phyloP scores from a whole-genome alignment of 2,888 invertebrate genomes.

The Clivina fossor region DNA sequence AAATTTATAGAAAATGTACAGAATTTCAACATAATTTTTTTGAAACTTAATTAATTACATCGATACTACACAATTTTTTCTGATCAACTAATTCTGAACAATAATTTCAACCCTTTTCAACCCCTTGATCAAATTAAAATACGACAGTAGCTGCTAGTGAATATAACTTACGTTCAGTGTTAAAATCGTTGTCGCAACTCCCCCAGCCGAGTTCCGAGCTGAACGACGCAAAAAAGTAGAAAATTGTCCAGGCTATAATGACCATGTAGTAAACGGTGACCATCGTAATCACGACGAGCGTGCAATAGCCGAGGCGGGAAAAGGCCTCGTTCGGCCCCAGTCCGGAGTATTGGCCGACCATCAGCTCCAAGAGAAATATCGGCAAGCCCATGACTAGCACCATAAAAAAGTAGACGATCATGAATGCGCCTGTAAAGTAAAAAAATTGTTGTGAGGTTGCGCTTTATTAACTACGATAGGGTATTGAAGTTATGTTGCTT shows the following conservation, averaged over 20 bases:
- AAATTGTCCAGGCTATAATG: slow-evolving; percentile 75
- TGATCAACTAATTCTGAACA: too few species aligned
- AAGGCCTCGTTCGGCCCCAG: slow-evolving; percentile 70
- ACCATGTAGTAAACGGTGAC: slow-evolving; percentile 80
- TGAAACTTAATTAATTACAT: too few species aligned
- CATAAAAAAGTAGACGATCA: slow-evolving; percentile 74
- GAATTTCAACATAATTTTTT: too few species aligned
- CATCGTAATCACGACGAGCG: slow-evolving; percentile 69
- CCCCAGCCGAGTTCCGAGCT: slow-evolving; percentile 67
- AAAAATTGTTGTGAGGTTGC: too few species aligned
- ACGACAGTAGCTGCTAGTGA: too few species aligned
- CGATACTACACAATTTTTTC: too few species aligned
- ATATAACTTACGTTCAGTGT: slow-evolving; percentile 61
- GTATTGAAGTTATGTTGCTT: too few species aligned
- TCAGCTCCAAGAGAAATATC: slow-evolving; percentile 77
- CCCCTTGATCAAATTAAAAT: too few species aligned
- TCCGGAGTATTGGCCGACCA: slow-evolving; percentile 77
- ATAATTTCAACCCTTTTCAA: too few species aligned
- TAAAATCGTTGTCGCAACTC: slow-evolving; percentile 64
- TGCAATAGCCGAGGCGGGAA: slow-evolving; percentile 64
- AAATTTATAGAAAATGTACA: too few species aligned
- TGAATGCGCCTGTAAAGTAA: slow-evolving; percentile 67
- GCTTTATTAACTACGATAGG: too few species aligned
- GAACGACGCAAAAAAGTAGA: slow-evolving; percentile 73
- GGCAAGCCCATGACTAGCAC: slow-evolving; percentile 75